Evolutionary conservation across 2,888 invertebrate species (phyloP), one percentile per base, ranked within the genome.

Genomic region (Trypoxylon attenuatum): DNA sequence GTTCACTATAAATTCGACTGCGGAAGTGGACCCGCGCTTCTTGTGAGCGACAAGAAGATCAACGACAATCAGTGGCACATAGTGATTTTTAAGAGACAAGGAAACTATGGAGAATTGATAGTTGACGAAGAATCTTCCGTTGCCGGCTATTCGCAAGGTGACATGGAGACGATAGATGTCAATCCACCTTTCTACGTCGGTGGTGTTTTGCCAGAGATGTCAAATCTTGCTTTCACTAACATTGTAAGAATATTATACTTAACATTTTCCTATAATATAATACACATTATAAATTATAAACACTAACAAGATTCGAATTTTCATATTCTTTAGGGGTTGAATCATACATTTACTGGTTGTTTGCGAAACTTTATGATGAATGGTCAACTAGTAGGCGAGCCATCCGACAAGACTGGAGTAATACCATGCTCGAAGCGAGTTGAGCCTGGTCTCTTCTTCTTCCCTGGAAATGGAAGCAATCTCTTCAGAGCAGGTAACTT

Each of bases 401-500:
- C 93, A 0, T 86, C 88, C 0, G 83, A 87, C 8, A 87, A 89
- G 42, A 88, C 91, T 54, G 92, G 92, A 39, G 92, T 94, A 0
- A 90, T 94, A 19, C 93, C 94, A 0, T 98, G 98, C 85, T 92
- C 93, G 0, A 92, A 93, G 59, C 90, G 92, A 62, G 92, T 94
- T 13, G 96, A 96, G 83, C 86, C 88, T 2, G 98, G 98, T 2
- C 90, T 94, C 0, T 98, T 94, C 91, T 97, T 98, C 88, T 92
- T 92, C 42, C 91, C 92, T 1, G 91, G 92, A 0, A 92, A 93
- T 58, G 96, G 96, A 50, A 84, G 78, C 51, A 86, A 85, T 62
- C 93, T 91, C 80, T 89, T 94, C 57, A 93, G 91, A 88, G 90
- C 93, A 65, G 82, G 90, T 91, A 85, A 22, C 6, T 49, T 45